Conservation (phyloP, 2,888 invertebrate species). For the Himalopsyche japonica region DNA sequence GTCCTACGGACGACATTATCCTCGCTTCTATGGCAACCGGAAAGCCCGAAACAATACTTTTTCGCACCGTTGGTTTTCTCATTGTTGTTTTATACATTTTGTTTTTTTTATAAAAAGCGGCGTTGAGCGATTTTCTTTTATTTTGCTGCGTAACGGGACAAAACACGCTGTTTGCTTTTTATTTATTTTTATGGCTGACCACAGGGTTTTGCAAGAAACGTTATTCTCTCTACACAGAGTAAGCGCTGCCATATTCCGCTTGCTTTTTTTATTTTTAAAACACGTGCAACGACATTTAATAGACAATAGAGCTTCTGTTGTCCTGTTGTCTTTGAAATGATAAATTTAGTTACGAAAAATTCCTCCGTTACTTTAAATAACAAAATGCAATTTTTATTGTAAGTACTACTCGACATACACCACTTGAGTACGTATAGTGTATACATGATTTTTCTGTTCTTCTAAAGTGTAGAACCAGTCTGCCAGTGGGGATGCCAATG, state of each 20-base stretch:
- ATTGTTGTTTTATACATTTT: background rate
- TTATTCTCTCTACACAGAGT: background rate
- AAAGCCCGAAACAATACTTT: background rate
- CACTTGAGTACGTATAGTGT: too few species aligned
- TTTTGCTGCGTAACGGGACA: background rate
- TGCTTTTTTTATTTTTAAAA: background rate
- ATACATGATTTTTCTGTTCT: too few species aligned
- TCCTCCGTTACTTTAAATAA: background rate
- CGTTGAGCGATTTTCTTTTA: background rate
- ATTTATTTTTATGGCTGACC: background rate
- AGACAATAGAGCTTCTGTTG: background rate
- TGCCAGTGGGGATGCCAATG: too few species aligned
- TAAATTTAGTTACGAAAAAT: background rate
- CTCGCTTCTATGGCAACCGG: background rate
- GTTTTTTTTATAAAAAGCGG: background rate
- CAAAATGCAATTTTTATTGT: too few species aligned
- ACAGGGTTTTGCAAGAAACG: background rate
- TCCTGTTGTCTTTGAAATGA: background rate
- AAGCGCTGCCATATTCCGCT: background rate
- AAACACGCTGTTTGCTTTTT: background rate
- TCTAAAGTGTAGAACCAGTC: too few species aligned
- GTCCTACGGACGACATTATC: background rate
- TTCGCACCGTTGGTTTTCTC: background rate
- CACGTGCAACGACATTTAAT: background rate
- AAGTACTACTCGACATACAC: too few species aligned